Evolutionary conservation across 23 tunicate genomes (phyloP), one percentile per base, ranked within the genome.

Genomic region (Ascidia mentula): DNA sequence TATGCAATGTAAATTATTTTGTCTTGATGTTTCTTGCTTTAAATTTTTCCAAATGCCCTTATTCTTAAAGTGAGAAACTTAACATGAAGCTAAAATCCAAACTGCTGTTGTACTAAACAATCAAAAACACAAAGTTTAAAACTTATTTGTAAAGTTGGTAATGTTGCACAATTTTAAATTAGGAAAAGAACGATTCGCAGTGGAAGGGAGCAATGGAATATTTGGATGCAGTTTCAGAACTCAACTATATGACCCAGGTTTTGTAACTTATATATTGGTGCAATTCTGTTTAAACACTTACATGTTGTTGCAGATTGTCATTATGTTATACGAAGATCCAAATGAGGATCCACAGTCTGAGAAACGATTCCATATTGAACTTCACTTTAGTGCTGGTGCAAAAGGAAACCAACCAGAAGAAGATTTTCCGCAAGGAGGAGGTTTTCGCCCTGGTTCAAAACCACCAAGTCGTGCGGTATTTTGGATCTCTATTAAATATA

Each of bases 331-430:
- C 70, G 99, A 95, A 83, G 91, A 95, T 78, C 99, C 99, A 35
- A 95, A 86, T 59, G 85, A 86, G 40, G 91, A 82, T 72, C 87
- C 86, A 26, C 88, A 87, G 6, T 90, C 99, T 6, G 99, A 95
- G 36, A 88, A 95, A 37, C 84, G 99, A 32, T 95, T 89, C 40
- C 99, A 90, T 73, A 94, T 95, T 60, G 99, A 95, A 61, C 89
- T 95, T n/a, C 99, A 95, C 76, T 95, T 95, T 79, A 95, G 99
- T 72, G 97, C 99, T 31, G 99, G 99, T 53, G 99, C 99, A 35
- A 86, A 83, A 70, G 86, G 96, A 31, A 84, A 79, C 72, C 82
- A 87, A 34, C 89, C 85, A 8, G 99, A 95, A 69, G 99, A 87
- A 15, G 85, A 79, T 74, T 95, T 90, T 42, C 99, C 99, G 24